Base-by-base conservation (phyloP, 2,888 invertebrate genomes). In the Sycophila texana region DNA sequence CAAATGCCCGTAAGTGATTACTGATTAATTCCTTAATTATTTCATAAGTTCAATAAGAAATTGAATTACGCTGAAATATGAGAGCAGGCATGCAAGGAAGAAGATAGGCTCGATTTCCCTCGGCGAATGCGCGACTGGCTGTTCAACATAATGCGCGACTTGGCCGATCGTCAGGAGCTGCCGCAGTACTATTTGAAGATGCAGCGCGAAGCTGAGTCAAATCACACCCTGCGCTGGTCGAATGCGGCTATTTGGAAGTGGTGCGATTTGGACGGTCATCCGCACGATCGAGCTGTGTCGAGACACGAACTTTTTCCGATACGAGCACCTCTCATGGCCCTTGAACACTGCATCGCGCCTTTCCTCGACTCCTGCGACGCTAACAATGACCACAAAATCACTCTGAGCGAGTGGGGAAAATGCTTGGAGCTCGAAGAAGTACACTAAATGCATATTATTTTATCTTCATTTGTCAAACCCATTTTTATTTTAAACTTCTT, bases 171-270 rank as follows among this genome's bases (percentile, higher is more conserved):
- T 81, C 93, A 95, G 87, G 97, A 97, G 91, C 92, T 97, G 55
- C 94, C 95, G 18, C 93, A 95, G 72, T 95, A 97, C 89, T 98
- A 95, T 91, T 92, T 95, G 91, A 93, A 94, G 90, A 95, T 97
- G 95, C 95, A 98, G 92, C 93, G 95, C 84, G 97, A 97, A 91
- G 97, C 97, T 55, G 97, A 98, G 92, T 93, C 93, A 68, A 96
- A 96, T 91, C 93, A 95, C 90, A 95, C 96, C 22, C 93, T 95
- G 77, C 94, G 96, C 86, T 97, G 97, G 96, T 92, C 95, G 80
- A 97, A 97, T 91, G 98, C 99, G 66, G 98, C 98, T 84, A 94
- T 99, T 84, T 99, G 99, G 99, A 99, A 99, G 91, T 97, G 96
- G 96, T 99, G 99, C 91, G 98, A 99, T 91, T 93, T 99, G 80